phyloP scores from a whole-genome alignment of 2,797 vertebrate genomes.

The Tangara arthus region DNA sequence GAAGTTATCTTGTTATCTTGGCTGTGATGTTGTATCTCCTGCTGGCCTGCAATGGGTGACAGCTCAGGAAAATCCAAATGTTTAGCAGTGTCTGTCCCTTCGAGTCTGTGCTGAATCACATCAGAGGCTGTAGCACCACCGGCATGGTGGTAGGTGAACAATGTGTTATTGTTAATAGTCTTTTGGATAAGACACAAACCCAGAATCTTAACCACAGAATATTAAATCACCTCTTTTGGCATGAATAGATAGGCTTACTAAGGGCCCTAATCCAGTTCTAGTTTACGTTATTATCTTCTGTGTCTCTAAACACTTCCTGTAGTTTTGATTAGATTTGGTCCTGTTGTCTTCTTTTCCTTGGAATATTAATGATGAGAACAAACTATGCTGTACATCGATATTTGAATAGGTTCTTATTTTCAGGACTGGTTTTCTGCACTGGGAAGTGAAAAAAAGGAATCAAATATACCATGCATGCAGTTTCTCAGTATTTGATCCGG shows the following conservation, averaged over 20 bases:
- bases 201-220: conserved; percentile 43
- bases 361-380: background rate
- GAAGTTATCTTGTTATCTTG: conserved; percentile 27
- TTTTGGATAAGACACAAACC: conserved; percentile 31
- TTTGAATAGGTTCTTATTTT: conserved; percentile 24
- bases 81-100: background rate
- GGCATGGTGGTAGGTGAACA: background rate
- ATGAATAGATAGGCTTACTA: conserved; percentile 31
- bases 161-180: conserved; percentile 42
- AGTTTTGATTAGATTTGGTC: conserved; percentile 30
- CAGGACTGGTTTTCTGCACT: background rate
- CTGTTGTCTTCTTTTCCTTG: background rate
- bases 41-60: background rate
- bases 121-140: background rate
- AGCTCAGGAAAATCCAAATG: conserved; percentile 8
- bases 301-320: conserved; percentile 38
- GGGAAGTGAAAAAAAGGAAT: background rate
- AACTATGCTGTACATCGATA: background rate
- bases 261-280: conserved; percentile 20
- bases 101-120: background rate
- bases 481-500: background rate
- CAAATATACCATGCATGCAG: background rate
- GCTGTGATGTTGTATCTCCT: background rate
- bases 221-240: conserved; percentile 53
- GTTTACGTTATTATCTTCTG: conserved; percentile 37